Base-by-base conservation (phyloP, 2,797 vertebrate species). In the Tinamus major region DNA sequence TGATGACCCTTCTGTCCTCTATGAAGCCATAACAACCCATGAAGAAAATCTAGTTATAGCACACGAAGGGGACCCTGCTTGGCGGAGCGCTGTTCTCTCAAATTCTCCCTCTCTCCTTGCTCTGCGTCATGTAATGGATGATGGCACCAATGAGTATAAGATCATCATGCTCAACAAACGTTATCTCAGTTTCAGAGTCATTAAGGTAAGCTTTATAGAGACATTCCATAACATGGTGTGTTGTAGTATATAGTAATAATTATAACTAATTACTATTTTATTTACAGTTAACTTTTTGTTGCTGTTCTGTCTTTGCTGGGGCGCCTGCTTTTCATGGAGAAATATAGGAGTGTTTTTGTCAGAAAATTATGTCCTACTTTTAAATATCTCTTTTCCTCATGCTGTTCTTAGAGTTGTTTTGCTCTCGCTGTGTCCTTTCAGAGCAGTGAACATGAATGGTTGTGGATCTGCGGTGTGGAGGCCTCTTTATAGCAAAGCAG, bases 81-180 rank as follows among this genome's bases (percentile, higher is more conserved):
- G 99, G 99, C 98, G 99, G 85, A 99, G 98, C 20, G 99, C 99
- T 0, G 99, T 99, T 68, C 98, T 99, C 35, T 99, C 99, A 93
- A 99, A 99, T 81, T 98, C 99, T 23, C 98, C 98, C 0, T 99
- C 99, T 1, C 97, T 99, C 10, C 98, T 99, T 6, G 99, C 99
- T 26, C 97, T 99, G 93, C 98, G 99, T 51, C 99, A 99, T 0
- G 99, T 99, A 69, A 98, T 99, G 93, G 99, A 99, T 6, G 99
- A 99, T 56, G 99, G 99, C 74, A 99, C 99, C 87, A 99, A 99
- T 20, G 99, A 99, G 81, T 99, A 99, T 87, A 99, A 99, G 94
- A 99, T 99, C 94, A 99, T 99, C 79, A 99, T 99, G 98, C 98
- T 99, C 82, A 99, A 99, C 94, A 98, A 99, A 20, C 98, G 99